Evolutionary conservation across 1,140 invertebrate genomes (phyloP), one percentile per base, ranked within the genome.

Genomic region (Tetragonula clypearis): DNA sequence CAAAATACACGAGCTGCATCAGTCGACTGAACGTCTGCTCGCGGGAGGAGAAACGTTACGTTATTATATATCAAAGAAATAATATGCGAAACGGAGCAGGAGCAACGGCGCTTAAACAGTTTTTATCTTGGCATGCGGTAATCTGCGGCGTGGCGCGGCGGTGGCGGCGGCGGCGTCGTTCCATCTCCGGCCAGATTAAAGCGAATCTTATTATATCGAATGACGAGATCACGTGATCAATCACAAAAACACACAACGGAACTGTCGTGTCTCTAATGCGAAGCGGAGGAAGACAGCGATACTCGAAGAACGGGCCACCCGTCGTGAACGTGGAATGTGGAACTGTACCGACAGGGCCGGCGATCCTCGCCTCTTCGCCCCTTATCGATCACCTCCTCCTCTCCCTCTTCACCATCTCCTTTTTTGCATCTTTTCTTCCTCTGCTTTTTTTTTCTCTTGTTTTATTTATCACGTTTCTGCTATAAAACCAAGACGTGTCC

Each of bases 181-280:
- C 62, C 73, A 74, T 90, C 86, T 81, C 75, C 83, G 85, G 86
- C 84, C 88, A 92, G 92, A 94, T 94, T 94, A 94, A 94, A 94
- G 91, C 90, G 91, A 91, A 94, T 94, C 93, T 94, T 94, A 94
- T 94, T 94, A 94, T 94, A 88, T 85, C 82, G 83, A 87, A 90
- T 84, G 89, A 88, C 92, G 94, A 93, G 93, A 93, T 94, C 93
- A 92, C 93, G 92, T 93, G 94, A 95, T 95, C 94, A 94, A 95
- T 95, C 94, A 94, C 91, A 93, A 94, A 95, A 93, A 94, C 92
- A 93, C 86, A 95, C 93, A 93, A 91, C 90, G 90, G 90, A 93
- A 94, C 93, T 93, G 94, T 94, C 93, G 88, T 91, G 92, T 21
- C 88, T 88, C 92, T 94, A 93, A 94, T 93, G 92, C 87, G 90